Percentiles rank a stretch among this genome's conserved stretches.
phyloP scores from a whole-genome alignment of 2,113 vertebrate species.

The Gadus chalcogrammus region DNA sequence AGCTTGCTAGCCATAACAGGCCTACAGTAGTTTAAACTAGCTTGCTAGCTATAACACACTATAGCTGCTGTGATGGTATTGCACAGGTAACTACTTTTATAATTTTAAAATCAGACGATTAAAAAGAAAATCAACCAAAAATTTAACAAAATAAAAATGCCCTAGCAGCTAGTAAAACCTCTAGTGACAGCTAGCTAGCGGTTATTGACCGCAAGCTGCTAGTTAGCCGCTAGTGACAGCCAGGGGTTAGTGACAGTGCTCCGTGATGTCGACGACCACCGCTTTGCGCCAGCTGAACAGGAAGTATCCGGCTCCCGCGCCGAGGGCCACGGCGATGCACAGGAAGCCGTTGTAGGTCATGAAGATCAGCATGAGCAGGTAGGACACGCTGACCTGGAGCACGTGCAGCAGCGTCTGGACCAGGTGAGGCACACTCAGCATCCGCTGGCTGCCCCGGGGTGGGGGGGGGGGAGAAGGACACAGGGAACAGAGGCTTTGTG shows the following conservation, averaged over 20 bases:
- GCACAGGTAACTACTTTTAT: too few species aligned
- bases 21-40: too few species aligned
- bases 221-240: too few species aligned
- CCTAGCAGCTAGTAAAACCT: too few species aligned
- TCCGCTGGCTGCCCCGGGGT: conserved; percentile 81
- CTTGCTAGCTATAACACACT: too few species aligned
- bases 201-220: too few species aligned
- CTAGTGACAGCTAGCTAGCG: conserved; percentile 65
- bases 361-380: conserved; percentile 97
- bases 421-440: conserved; percentile 90
- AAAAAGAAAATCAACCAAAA: too few species aligned
- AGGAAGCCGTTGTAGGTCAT: conserved; percentile 98
- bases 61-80: too few species aligned
- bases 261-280: conserved; percentile 96
- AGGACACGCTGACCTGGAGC: conserved; percentile 93
- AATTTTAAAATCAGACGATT: too few species aligned
- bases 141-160: too few species aligned
- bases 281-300: conserved; percentile 98
- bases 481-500: background rate
- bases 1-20: too few species aligned
- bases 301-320: conserved; percentile 92
- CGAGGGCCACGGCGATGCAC: conserved; percentile 88
- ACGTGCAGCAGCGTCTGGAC: conserved; percentile 89
- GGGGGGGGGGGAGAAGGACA: conserved; percentile 7
- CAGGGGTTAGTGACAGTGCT: conserved; percentile 86